A percentile compares a stretch with the other conserved stretches of the same genome.
Conservation (phyloP, 2,113 vertebrate species). For the Pomatostomus ruficeps region DNA sequence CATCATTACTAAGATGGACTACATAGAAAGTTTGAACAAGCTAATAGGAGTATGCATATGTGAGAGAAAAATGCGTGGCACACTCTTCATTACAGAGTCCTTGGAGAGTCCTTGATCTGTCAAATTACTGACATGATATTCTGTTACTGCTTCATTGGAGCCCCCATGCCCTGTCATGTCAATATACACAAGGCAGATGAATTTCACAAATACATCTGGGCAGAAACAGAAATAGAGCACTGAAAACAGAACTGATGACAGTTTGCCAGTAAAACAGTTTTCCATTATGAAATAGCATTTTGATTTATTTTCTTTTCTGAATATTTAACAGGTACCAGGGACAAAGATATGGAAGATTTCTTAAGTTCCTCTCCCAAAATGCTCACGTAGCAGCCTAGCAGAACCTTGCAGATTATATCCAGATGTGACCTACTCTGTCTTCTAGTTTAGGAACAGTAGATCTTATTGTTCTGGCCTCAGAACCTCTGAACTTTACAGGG, state of each 20-base stretch:
- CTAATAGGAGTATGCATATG: background rate
- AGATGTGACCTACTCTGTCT: background rate
- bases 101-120: slow-evolving; percentile 27
- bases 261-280: background rate
- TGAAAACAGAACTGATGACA: background rate
- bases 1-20: background rate
- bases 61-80: background rate
- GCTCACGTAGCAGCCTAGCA: background rate
- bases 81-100: background rate
- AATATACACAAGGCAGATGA: background rate
- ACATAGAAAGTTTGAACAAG: background rate
- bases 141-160: background rate
- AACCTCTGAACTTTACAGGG: background rate
- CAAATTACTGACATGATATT: slow-evolving; percentile 5
- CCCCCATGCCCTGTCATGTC: background rate
- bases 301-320: background rate
- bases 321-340: background rate
- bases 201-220: background rate
- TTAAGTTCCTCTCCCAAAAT: background rate
- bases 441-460: background rate
- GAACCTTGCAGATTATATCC: background rate
- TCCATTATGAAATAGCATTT: background rate
- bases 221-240: background rate
- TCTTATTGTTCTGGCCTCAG: background rate
- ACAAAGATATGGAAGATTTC: background rate